These are phyloP conservation scores for Aphaenogaster ashmeadi DNA, from an alignment of 1,140 invertebrate genomes.

Conservation along the genomic window DNA sequence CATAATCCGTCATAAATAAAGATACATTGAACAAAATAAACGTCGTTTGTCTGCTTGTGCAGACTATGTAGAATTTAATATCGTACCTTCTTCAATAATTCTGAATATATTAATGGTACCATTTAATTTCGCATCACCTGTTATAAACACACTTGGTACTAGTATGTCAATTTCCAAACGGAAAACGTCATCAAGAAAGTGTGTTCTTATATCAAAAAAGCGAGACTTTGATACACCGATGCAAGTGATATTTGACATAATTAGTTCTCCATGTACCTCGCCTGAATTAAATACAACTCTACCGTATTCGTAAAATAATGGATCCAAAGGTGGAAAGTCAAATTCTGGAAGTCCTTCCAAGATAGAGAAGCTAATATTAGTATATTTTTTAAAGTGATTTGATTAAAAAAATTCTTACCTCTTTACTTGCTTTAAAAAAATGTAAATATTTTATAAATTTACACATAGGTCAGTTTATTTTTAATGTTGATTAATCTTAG, in stretches of 20 bases:
- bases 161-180: background rate
- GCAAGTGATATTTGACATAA: background rate
- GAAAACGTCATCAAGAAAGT: constrained; percentile 1
- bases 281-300: background rate
- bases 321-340: background rate
- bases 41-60: too few relatives aligned
- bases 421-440: background rate
- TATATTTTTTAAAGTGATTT: background rate
- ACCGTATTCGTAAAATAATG: background rate
- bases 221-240: background rate
- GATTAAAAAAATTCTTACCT: background rate
- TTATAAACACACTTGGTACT: background rate
- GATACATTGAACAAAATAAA: too few relatives aligned
- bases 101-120: background rate
- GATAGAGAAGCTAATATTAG: background rate
- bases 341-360: constrained; percentile 3
- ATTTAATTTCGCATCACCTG: background rate
- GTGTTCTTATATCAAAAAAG: background rate
- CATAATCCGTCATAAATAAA: too few relatives aligned
- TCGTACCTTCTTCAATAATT: background rate
- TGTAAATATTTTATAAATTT: background rate
- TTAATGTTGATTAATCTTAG: background rate
- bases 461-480: background rate
- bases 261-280: background rate
- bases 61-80: background rate